Conservation (phyloP, 2,113 vertebrate genomes). For the Orthonyx spaldingii region DNA sequence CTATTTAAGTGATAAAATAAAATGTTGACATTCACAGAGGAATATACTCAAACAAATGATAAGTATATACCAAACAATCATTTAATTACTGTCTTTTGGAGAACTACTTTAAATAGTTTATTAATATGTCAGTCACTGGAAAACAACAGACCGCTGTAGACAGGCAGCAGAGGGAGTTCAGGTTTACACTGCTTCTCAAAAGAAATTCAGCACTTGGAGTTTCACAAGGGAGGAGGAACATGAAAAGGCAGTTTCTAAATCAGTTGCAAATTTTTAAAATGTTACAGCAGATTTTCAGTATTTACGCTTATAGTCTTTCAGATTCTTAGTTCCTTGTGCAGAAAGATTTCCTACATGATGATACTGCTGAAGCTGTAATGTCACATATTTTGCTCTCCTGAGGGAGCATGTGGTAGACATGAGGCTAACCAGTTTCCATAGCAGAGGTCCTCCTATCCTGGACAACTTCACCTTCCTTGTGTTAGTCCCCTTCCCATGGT, state of each 20-base stretch:
- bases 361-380: background rate
- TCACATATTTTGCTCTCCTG: rapidly evolving
- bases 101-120: slow-evolving; percentile 27
- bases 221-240: background rate
- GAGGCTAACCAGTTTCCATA: background rate
- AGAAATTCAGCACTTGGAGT: background rate
- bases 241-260: background rate
- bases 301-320: background rate
- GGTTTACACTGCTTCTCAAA: background rate
- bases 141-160: background rate
- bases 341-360: background rate
- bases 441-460: background rate
- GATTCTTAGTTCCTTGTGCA: background rate
- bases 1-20: background rate
- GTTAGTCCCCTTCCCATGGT: rapidly evolving
- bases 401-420: background rate
- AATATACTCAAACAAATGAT: background rate
- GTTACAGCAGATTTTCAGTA: background rate
- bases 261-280: background rate
- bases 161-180: background rate
- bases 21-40: background rate
- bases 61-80: background rate
- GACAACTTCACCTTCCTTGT: background rate
- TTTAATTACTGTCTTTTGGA: background rate
- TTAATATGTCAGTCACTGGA: slow-evolving; percentile 7